Evolutionary conservation across 2,797 vertebrate genomes (phyloP), one percentile per base, ranked within the genome.

Genomic region (Neosilurus hyrtlii): DNA sequence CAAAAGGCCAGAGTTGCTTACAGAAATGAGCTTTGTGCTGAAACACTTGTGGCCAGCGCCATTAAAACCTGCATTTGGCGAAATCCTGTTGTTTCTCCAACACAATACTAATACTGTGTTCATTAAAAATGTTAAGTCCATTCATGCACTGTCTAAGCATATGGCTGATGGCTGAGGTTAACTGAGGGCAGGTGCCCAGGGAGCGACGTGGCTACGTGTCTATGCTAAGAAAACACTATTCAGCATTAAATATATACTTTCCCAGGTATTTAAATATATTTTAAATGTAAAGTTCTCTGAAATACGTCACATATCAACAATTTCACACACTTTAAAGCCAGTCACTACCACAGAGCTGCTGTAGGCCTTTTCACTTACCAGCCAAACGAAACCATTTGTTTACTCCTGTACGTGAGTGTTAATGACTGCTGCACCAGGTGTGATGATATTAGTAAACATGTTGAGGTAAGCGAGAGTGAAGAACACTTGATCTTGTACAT

Each of bases 1-100:
- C 90, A 92, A 93, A 95, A 93, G 95, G 95, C 94, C 95, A 95
- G 94, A 96, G 95, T 95, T 94, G 93, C 91, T 91, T 92, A 86
- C 86, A 92, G 65, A 89, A 89, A 79, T 68, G 57, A 26, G 92
- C 95, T 94, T 93, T 94, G 94, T 92, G 87, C 80, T 84, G 61
- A 78, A 78, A 63, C 75, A 78, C 75, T 78, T 78, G 74, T 61
- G 81, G 77, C 84, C 84, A 88, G 82, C 75, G 81, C 84, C 81
- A 86, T 88, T 87, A 81, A 88, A 84, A 72, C 72, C 84, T 66
- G 80, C 70, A 73, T 79, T 84, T 83, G 84, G 80, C 51, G 72
- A 81, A 79, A 86, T 88, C 81, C 86, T 87, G 84, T 85, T 78
- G 72, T 72, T 70, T 63, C 57, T 71, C 82, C 71, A 68, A 86